These are phyloP conservation scores for Beris chalybata DNA, from an alignment of 2,888 invertebrate genomes.

Conservation along the genomic window DNA sequence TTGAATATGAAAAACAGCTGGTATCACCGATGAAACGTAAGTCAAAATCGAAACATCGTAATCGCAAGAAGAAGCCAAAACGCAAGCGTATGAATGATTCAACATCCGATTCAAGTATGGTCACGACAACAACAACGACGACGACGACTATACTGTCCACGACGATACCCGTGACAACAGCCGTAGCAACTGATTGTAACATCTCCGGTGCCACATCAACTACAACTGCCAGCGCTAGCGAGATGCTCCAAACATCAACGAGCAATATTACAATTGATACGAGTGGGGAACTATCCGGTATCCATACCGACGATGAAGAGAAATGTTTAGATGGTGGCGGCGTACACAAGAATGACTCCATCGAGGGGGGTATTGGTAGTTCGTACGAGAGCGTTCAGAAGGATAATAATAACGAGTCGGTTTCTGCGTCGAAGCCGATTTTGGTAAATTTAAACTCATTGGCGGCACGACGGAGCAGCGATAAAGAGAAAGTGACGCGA, in stretches of 20 bases:
- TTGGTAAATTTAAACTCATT: slow-evolving; percentile 1
- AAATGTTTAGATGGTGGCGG: slow-evolving; percentile 3
- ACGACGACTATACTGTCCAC: not conserved
- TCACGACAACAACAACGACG: not conserved
- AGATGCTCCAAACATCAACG: no score
- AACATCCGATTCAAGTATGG: slow-evolving; percentile 18
- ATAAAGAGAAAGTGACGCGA: slow-evolving; percentile 49
- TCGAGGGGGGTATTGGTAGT: not conserved
- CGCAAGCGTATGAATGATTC: slow-evolving; percentile 48
- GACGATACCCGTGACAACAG: no score
- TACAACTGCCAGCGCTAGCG: no score
- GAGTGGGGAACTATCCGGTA: no score
- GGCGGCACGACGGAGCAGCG: slow-evolving; percentile 24
- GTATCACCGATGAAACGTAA: slow-evolving; percentile 68
- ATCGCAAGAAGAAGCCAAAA: slow-evolving; percentile 67
- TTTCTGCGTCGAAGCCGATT: not conserved
- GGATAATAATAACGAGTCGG: not conserved
- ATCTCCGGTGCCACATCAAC: no score
- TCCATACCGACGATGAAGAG: not conserved
- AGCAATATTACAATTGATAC: no score
- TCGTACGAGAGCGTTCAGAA: no score
- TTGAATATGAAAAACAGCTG: slow-evolving; percentile 78
- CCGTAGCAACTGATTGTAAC: no score
- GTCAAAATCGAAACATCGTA: slow-evolving; percentile 60
- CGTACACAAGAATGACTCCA: not conserved